A percentile compares a stretch with the other conserved stretches of the same genome.
These are phyloP conservation scores for Atherinomorus stipes DNA, from an alignment of 2,113 vertebrate species.

Conservation along the genomic window DNA sequence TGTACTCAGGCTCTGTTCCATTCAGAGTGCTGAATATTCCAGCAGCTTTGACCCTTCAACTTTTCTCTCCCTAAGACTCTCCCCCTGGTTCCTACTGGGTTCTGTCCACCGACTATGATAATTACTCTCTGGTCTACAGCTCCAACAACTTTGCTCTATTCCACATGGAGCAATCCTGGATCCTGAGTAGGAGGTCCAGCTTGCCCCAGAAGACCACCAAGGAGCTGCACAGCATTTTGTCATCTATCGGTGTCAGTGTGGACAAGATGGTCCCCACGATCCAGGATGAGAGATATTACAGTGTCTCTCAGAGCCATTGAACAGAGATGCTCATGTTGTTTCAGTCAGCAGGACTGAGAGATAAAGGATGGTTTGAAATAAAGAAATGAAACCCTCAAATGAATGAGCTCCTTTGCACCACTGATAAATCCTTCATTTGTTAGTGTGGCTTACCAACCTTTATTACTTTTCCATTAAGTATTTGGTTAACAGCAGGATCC, in stretches of 20 bases:
- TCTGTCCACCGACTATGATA: constrained; percentile 86
- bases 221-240: constrained; percentile 81
- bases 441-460: not conserved
- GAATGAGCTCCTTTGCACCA: no score
- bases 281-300: constrained; percentile 80
- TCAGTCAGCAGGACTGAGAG: not conserved
- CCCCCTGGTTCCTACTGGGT: constrained; percentile 86
- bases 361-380: not conserved
- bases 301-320: constrained; percentile 50
- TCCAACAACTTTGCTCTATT: constrained; percentile 82
- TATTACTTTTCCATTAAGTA: not conserved
- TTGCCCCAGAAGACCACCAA: constrained; percentile 76
- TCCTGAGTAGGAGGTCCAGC: constrained; percentile 82
- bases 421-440: no score
- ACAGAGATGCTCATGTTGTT: constrained; percentile 66
- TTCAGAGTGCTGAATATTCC: not conserved
- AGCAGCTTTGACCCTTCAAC: not conserved
- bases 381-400: not conserved
- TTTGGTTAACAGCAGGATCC: no score
- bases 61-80: constrained; percentile 71
- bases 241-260: constrained; percentile 75
- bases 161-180: constrained; percentile 84
- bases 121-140: constrained; percentile 88
- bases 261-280: constrained; percentile 81
- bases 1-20: not conserved